phyloP scores from a whole-genome alignment of 2,113 vertebrate genomes.

The Gobius niger region DNA sequence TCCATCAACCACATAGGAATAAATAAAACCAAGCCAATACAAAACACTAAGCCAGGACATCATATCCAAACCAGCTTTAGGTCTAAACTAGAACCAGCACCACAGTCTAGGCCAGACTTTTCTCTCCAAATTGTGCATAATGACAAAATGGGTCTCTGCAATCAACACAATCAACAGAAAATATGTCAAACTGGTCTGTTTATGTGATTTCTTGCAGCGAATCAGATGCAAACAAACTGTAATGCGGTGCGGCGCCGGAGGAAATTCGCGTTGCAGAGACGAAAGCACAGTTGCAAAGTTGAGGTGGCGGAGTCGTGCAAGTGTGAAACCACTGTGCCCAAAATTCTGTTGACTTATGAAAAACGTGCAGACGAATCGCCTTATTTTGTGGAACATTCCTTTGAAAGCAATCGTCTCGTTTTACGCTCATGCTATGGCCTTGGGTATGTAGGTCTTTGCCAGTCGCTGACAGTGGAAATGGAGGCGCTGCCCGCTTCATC shows the following conservation, averaged over 20 bases:
- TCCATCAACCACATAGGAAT: background rate
- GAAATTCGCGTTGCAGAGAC: background rate
- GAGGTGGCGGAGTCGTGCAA: slow-evolving; percentile 53
- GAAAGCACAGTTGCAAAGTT: slow-evolving; percentile 23
- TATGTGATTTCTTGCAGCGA: no score
- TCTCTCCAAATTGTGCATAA: slow-evolving; percentile 56
- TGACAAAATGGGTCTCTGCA: slow-evolving; percentile 18
- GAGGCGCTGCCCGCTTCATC: slow-evolving; percentile 46
- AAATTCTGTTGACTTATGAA: slow-evolving; percentile 40
- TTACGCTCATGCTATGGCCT: slow-evolving; percentile 14
- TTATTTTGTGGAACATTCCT: background rate
- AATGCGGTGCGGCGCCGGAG: background rate
- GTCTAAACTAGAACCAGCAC: no score
- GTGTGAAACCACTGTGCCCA: slow-evolving; percentile 53
- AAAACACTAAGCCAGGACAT: no score
- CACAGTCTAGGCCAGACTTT: slow-evolving; percentile 33
- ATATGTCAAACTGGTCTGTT: no score
- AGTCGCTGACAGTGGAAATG: slow-evolving; percentile 42
- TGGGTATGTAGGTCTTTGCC: slow-evolving; percentile 13
- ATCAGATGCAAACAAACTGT: no score
- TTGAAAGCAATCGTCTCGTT: slow-evolving; percentile 39
- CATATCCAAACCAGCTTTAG: no score
- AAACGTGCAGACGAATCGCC: slow-evolving; percentile 1
- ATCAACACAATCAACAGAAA: background rate
- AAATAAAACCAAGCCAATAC: no score